These are phyloP conservation scores for Ormyrus thymus DNA, from an alignment of 2,888 invertebrate species.

Conservation along the genomic window DNA sequence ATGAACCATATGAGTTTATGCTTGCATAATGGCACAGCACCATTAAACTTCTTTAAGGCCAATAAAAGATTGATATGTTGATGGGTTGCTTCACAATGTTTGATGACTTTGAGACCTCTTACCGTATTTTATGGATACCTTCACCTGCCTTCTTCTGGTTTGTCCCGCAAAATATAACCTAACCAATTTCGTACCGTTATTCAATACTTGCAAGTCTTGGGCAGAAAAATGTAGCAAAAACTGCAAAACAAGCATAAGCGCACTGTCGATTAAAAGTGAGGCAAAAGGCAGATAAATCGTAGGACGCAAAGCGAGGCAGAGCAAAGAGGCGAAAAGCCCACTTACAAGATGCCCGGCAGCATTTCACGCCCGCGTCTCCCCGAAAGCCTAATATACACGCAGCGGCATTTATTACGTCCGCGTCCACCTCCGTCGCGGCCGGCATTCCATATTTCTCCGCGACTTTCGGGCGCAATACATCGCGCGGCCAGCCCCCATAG, in stretches of 20 bases:
- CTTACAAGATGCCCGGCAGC: too few species aligned
- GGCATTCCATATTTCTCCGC: not conserved
- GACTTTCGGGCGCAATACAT: not conserved
- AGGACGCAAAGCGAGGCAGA: too few species aligned
- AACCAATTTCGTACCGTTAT: conserved; percentile 11
- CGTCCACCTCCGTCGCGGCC: too few species aligned
- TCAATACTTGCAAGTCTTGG: not conserved
- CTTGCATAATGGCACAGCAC: conserved; percentile 14
- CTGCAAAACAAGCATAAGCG: too few species aligned
- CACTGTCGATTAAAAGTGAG: too few species aligned
- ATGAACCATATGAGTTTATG: conserved; percentile 7
- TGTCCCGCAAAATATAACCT: conserved; percentile 2
- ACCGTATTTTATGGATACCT: conserved; percentile 19
- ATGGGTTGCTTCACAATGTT: conserved; percentile 33
- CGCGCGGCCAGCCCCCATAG: conserved; percentile 20
- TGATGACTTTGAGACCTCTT: conserved; percentile 27
- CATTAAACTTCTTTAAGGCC: conserved; percentile 25
- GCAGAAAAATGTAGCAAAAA: not conserved
- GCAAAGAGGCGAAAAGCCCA: too few species aligned
- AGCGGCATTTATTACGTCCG: too few species aligned
- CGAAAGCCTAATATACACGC: too few species aligned
- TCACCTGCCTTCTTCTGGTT: conserved; percentile 2
- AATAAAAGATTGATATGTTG: conserved; percentile 34
- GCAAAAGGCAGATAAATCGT: too few species aligned
- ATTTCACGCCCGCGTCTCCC: too few species aligned